A percentile compares a stretch with the other conserved stretches of the same genome.
phyloP scores from a whole-genome alignment of 2,888 invertebrate species.

The Drosophila anomalata region DNA sequence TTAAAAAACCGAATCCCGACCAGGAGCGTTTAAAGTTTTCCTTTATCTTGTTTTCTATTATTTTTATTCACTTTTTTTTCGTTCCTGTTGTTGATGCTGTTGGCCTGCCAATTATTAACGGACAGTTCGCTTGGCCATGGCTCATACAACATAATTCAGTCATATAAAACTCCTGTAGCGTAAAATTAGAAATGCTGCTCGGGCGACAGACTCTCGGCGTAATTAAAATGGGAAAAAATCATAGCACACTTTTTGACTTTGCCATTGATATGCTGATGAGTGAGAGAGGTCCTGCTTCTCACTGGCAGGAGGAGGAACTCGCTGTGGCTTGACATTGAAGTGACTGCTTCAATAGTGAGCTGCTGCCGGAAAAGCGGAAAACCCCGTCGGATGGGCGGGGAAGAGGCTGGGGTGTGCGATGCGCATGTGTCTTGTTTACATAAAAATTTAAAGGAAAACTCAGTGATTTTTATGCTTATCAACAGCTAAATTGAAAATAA shows the following conservation, averaged over 20 bases:
- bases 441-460: slow-evolving; percentile 74
- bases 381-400: slow-evolving; percentile 22
- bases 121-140: slow-evolving; percentile 59
- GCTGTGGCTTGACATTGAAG: slow-evolving; percentile 71
- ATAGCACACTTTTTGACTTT: slow-evolving; percentile 43
- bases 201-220: slow-evolving; percentile 56
- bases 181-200: slow-evolving; percentile 81
- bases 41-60: slow-evolving; percentile 8
- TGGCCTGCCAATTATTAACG: slow-evolving; percentile 43
- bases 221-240: slow-evolving; percentile 70
- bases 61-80: slow-evolving; percentile 1
- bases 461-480: slow-evolving; percentile 68
- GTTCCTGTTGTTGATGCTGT: background rate
- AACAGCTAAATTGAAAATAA: slow-evolving; percentile 60
- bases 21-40: slow-evolving; percentile 59
- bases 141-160: slow-evolving; percentile 79
- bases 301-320: slow-evolving; percentile 17
- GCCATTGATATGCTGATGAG: slow-evolving; percentile 76
- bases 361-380: background rate
- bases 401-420: slow-evolving; percentile 2
- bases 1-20: slow-evolving; percentile 46
- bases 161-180: slow-evolving; percentile 82
- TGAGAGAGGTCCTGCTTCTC: slow-evolving; percentile 39
- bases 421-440: slow-evolving; percentile 57
- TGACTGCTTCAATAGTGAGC: slow-evolving; percentile 62